These are phyloP conservation scores for Phrynosoma platyrhinos DNA, from an alignment of 2,113 vertebrate species.

Conservation along the genomic window DNA sequence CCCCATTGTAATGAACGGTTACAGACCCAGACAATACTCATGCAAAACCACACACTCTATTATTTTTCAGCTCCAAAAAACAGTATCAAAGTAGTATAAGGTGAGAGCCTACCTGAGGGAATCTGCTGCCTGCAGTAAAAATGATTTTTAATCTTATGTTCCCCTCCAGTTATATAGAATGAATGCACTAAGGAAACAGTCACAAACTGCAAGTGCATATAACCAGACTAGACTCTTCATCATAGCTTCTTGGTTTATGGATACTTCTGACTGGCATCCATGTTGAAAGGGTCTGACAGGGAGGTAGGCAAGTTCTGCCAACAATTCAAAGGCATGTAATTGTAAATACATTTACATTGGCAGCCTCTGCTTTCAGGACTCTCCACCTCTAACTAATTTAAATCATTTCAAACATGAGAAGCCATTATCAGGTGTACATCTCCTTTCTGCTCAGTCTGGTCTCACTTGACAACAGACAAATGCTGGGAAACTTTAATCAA, in stretches of 20 bases:
- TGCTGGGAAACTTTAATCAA: slow-evolving; percentile 60
- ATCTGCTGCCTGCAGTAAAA: too few relatives aligned
- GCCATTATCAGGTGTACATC: slow-evolving; percentile 31
- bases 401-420: slow-evolving; percentile 55
- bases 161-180: too few relatives aligned
- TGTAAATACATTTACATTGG: slow-evolving; percentile 60
- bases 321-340: slow-evolving; percentile 50
- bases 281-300: slow-evolving; percentile 50
- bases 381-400: slow-evolving; percentile 55
- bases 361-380: slow-evolving; percentile 41
- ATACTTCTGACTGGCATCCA: slow-evolving; percentile 39
- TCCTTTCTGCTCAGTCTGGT: slow-evolving; percentile 53
- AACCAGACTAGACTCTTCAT: slow-evolving; percentile 14
- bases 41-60: too few relatives aligned
- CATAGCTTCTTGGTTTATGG: not conserved
- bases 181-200: too few relatives aligned
- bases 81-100: too few relatives aligned
- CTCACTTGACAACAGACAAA: slow-evolving; percentile 43
- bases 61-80: too few relatives aligned
- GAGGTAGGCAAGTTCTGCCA: slow-evolving; percentile 21
- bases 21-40: too few relatives aligned
- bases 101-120: too few relatives aligned
- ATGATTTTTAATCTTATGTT: too few relatives aligned
- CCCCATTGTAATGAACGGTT: too few relatives aligned
- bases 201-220: not conserved